A percentile compares a stretch with the other conserved stretches of the same genome.
Evolutionary conservation across 1,140 invertebrate species (phyloP).

Genomic region (Drosophila setifemur): DNA sequence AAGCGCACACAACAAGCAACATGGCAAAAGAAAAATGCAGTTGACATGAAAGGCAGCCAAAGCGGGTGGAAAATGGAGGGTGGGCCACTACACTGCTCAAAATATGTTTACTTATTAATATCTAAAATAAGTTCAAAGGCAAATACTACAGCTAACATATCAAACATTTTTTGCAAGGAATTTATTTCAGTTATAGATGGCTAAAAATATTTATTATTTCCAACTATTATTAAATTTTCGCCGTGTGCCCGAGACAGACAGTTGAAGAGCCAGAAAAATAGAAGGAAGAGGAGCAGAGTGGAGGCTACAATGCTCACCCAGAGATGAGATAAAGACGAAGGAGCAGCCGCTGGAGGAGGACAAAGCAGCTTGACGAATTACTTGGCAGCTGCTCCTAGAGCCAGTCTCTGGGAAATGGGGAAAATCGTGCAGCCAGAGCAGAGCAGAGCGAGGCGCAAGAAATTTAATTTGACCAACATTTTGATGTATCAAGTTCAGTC

Average conservation of each 20-base stretch:
- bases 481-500: slow-evolving; percentile 51
- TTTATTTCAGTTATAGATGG: too few species aligned
- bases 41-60: slow-evolving; percentile 65
- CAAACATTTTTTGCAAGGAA: neutral
- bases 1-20: slow-evolving; percentile 64
- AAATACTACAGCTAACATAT: too few species aligned
- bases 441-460: slow-evolving; percentile 20
- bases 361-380: slow-evolving; percentile 74
- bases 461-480: slow-evolving; percentile 73
- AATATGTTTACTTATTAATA: too few species aligned
- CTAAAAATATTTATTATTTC: too few species aligned
- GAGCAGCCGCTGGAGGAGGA: slow-evolving; percentile 29
- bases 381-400: slow-evolving; percentile 55
- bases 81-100: neutral
- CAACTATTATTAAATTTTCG: too few species aligned
- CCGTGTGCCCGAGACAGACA: slow-evolving; percentile 6
- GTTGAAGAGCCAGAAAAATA: slow-evolving; percentile 5
- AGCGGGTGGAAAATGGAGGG: neutral
- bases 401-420: neutral
- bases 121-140: too few species aligned
- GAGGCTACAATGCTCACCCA: slow-evolving; percentile 24
- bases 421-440: neutral
- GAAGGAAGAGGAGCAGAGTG: neutral
- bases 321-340: slow-evolving; percentile 13
- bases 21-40: slow-evolving; percentile 67